phyloP scores from a whole-genome alignment of 1,140 invertebrate species.

The Asobara japonica region DNA sequence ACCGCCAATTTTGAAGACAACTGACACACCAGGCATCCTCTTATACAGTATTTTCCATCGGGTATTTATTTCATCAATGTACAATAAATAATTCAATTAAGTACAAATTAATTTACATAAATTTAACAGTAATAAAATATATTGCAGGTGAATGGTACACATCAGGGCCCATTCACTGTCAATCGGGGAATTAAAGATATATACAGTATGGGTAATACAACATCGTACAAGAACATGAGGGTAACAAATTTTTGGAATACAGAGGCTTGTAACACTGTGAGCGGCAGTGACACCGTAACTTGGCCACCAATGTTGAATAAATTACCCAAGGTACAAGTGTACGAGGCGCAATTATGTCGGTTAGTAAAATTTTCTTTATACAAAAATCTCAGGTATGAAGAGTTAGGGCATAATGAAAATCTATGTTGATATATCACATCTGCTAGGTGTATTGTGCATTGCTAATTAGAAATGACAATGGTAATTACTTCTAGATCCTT shows the following conservation, averaged over 20 bases:
- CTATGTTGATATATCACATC: not conserved
- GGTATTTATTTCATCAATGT: constrained; percentile 33
- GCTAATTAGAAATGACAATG: not conserved
- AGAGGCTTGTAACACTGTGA: constrained; percentile 39
- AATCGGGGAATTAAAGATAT: constrained; percentile 41
- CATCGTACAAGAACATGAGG: constrained; percentile 28
- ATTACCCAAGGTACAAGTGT: constrained; percentile 19
- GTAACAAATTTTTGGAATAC: constrained; percentile 33
- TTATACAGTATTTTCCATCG: constrained; percentile 41
- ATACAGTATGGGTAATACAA: constrained; percentile 32
- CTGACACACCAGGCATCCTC: constrained; percentile 33
- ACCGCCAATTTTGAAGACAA: constrained; percentile 34
- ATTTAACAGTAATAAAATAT: constrained; percentile 7
- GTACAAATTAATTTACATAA: constrained; percentile 7
- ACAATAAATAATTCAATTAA: constrained; percentile 10
- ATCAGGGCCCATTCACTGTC: constrained; percentile 38
- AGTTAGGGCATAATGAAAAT: no score
- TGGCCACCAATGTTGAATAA: constrained; percentile 37
- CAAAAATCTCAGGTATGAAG: constrained; percentile 4
- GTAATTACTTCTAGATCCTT: constrained; percentile 21
- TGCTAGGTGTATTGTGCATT: not conserved
- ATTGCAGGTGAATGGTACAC: constrained; percentile 38
- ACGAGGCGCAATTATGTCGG: constrained; percentile 41
- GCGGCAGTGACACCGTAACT: constrained; percentile 37
- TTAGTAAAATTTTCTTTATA: constrained; percentile 23